Evolutionary conservation across 2,113 vertebrate species (phyloP).

Genomic region (Colistium nudipinnis): DNA sequence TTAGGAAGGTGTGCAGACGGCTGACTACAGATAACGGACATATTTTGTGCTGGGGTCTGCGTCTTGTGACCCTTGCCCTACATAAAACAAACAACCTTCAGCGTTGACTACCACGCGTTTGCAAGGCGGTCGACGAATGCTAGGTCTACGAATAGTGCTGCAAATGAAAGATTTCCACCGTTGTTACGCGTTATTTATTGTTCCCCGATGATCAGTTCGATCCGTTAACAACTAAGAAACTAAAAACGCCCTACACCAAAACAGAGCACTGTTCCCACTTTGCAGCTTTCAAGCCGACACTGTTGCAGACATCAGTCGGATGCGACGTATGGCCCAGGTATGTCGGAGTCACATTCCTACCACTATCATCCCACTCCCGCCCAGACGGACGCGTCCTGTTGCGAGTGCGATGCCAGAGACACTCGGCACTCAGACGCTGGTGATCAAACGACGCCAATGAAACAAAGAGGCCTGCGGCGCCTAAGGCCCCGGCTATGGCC

Average conservation of each 20-base stretch:
- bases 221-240: no score
- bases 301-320: not conserved
- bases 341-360: slow-evolving; percentile 28
- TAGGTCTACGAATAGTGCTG: no score
- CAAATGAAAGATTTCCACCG: no score
- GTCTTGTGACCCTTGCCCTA: no score
- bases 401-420: slow-evolving; percentile 36
- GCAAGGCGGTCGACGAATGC: no score
- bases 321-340: slow-evolving; percentile 9
- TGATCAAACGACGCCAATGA: slow-evolving; percentile 62
- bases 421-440: slow-evolving; percentile 18
- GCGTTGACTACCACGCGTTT: no score
- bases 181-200: no score
- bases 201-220: no score
- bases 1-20: not conserved
- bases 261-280: not conserved
- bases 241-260: no score
- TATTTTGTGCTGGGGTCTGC: not conserved
- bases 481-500: not conserved
- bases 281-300: not conserved
- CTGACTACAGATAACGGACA: not conserved
- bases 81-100: no score
- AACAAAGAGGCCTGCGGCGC: slow-evolving; percentile 34
- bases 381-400: slow-evolving; percentile 36
- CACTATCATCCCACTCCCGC: slow-evolving; percentile 44